phyloP scores from a whole-genome alignment of 2,888 invertebrate genomes.

The Patella caerulea region DNA sequence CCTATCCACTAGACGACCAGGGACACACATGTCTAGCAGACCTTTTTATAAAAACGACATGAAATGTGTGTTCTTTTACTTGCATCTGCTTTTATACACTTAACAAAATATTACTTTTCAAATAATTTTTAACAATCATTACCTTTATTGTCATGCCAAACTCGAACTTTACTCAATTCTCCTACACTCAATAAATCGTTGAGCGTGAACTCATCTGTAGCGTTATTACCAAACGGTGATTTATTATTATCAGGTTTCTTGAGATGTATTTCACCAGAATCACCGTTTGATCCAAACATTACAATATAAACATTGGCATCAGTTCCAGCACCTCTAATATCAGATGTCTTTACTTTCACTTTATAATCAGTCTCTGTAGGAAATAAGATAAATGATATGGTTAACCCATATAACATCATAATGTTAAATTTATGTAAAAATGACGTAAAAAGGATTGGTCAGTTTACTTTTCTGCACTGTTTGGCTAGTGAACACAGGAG shows the following conservation, averaged over 20 bases:
- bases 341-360: slow-evolving; percentile 69
- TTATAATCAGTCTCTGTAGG: slow-evolving; percentile 63
- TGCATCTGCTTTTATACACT: not conserved
- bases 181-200: slow-evolving; percentile 65
- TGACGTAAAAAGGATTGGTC: too few species aligned
- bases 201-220: slow-evolving; percentile 66
- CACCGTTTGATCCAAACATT: slow-evolving; percentile 70
- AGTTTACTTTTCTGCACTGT: too few species aligned
- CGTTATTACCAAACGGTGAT: slow-evolving; percentile 67
- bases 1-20: too few species aligned
- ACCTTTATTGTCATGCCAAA: slow-evolving; percentile 72
- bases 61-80: too few species aligned
- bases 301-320: slow-evolving; percentile 70
- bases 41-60: too few species aligned
- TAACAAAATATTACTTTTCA: not conserved
- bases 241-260: slow-evolving; percentile 64
- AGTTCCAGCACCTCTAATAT: slow-evolving; percentile 69
- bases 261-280: slow-evolving; percentile 68
- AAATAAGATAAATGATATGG: too few species aligned
- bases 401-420: too few species aligned
- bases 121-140: not conserved
- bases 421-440: too few species aligned
- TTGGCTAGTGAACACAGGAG: too few species aligned
- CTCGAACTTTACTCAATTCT: slow-evolving; percentile 65
- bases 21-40: too few species aligned